A percentile compares a stretch with the other conserved stretches of the same genome.
Conservation (phyloP, 2,113 vertebrate species). For the Dunckerocampus dactyliophorus region DNA sequence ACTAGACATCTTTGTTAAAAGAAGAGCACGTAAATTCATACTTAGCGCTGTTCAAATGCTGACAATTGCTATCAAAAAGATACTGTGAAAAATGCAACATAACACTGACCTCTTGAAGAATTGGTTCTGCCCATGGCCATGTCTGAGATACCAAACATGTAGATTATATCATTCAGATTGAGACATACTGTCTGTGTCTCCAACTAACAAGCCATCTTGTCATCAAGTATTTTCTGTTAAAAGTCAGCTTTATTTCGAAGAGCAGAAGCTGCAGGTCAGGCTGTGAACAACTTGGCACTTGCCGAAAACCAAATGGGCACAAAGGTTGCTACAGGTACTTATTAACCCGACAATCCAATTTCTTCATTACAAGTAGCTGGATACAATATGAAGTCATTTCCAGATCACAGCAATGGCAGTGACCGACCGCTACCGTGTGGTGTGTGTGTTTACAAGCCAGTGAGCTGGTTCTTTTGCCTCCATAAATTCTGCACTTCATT, state of each 20-base stretch:
- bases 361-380: slow-evolving; percentile 55
- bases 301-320: slow-evolving; percentile 74
- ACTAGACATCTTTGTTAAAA: slow-evolving; percentile 4
- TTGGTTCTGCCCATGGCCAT: slow-evolving; percentile 76
- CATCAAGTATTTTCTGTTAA: slow-evolving; percentile 18
- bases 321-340: slow-evolving; percentile 89
- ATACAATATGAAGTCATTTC: slow-evolving; percentile 21
- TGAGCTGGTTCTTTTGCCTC: not conserved
- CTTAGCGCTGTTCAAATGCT: not conserved
- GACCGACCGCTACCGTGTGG: slow-evolving; percentile 27
- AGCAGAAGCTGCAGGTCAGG: slow-evolving; percentile 7
- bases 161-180: slow-evolving; percentile 18
- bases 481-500: not conserved
- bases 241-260: slow-evolving; percentile 7
- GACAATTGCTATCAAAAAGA: not conserved
- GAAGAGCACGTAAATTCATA: not conserved
- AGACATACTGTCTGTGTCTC: slow-evolving; percentile 10
- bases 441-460: not conserved
- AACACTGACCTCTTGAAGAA: slow-evolving; percentile 76
- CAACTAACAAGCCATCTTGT: slow-evolving; percentile 15
- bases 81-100: not conserved
- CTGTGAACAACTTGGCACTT: slow-evolving; percentile 54
- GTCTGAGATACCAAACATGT: slow-evolving; percentile 32
- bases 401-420: slow-evolving; percentile 7
- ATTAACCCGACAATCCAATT: slow-evolving; percentile 81